Evolutionary conservation across 2,113 vertebrate genomes (phyloP), one percentile per base, ranked within the genome.

Genomic region (Athene cunicularia): DNA sequence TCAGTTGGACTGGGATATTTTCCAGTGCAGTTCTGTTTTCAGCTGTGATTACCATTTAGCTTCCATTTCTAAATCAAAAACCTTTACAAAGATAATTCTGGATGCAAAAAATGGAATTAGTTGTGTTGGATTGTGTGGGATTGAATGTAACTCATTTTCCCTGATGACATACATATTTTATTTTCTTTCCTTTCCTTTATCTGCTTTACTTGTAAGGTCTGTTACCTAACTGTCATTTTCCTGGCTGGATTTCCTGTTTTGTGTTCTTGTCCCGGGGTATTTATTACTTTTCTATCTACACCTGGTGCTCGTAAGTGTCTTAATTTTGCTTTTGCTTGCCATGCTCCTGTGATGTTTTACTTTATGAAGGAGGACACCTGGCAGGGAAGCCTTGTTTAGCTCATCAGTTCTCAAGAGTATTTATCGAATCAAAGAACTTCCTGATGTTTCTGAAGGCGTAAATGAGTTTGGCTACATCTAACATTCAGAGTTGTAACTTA

Each of bases 311-410:
- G 0, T 62, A 90, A 93, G 39, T 66, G 70, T 91, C 53, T 95
- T 90, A 67, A 91, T 82, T 95, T 76, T 76, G 7, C 26, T 95
- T 96, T 93, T 90, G 50, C 50, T 90, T 90, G 63, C 73, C 45
- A 30, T 80, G 28, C 11, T 93, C 35, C 74, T 94, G 49, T 45
- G 73, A 85, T 45, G 58, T 35, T 60, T 91, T 89, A 41, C 92
- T 95, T 94, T 50, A 43, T 53, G 68, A 89, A 86, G 64, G 50
- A 58, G 39, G 73, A 60, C 70, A 85, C 50, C 84, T 87, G 89
- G 77, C 74, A 88, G 89, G 84, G 74, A 94, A 91, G 39, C 41
- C 56, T 95, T 88, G 33, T 87, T 96, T 88, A 87, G 70, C n/a
- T 64, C 47, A 58, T 73, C 53, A 37, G 45, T 83, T 90, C 73